Evolutionary conservation across 1,140 invertebrate genomes (phyloP), one percentile per base, ranked within the genome.

Genomic region (Kradibia gibbosae): DNA sequence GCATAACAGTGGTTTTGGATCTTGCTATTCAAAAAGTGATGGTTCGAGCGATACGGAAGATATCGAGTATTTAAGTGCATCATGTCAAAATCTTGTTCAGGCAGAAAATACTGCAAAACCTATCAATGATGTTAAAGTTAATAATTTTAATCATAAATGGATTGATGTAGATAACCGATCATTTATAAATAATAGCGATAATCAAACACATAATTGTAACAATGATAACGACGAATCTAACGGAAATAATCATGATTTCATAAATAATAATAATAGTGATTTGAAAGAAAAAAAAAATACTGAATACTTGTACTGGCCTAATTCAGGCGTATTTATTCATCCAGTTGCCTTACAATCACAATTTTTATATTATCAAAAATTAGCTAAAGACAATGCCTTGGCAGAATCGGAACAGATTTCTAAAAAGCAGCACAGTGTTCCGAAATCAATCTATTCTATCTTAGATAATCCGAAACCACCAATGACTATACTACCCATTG

Each of bases 291-390:
- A 80, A 17, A 65, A 81, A 0, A 91, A 91, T 78, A 86, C 90
- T 1, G 89, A 89, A 1, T 90, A 94, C 81, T 93, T 95, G 11
- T 95, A 95, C 83, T 95, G 94, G 94, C 94, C 94, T 0, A 93
- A 93, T 80, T 93, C 94, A 0, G 94, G 94, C 0, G 92, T 95
- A 0, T 94, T 95, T 78, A 93, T 96, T 71, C 94, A 96, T 83
- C 95, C 95, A 0, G 91, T 95, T 86, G 94, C 94, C 0, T 83
- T 95, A 39, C 94, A 95, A 81, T 94, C 94, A 0, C 94, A 95
- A 83, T 90, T 95, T 22, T 87, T 96, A 20, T 95, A 95, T 86
- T 96, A 95, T 85, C 95, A 96, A 84, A 93, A 94, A 86, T 91
- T 95, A 82, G 93, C 94, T 0, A 92, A 93, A 36, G 90, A 90